A percentile compares a stretch with the other conserved stretches of the same genome.
phyloP scores from a whole-genome alignment of 2,113 vertebrate species.

The Synchiropus splendidus region DNA sequence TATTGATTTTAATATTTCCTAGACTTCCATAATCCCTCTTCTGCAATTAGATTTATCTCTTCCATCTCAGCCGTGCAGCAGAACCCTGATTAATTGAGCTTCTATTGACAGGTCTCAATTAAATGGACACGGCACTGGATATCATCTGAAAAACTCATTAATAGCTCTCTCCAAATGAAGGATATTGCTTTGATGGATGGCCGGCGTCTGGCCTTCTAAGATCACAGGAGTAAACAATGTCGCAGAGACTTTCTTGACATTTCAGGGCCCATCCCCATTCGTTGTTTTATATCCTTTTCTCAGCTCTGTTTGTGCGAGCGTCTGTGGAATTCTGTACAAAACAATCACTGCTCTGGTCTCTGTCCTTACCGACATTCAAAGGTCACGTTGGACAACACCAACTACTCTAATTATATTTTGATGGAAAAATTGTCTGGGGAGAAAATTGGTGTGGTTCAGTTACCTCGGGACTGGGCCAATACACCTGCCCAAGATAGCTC shows the following conservation, averaged over 20 bases:
- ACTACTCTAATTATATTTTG: slow-evolving; percentile 39
- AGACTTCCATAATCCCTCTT: slow-evolving; percentile 43
- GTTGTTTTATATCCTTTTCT: slow-evolving; percentile 7
- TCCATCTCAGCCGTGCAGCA: slow-evolving; percentile 19
- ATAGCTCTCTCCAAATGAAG: slow-evolving; percentile 9
- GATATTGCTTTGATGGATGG: slow-evolving; percentile 24
- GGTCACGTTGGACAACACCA: slow-evolving; percentile 31
- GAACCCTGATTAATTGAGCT: slow-evolving; percentile 31
- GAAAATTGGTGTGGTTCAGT: neutral
- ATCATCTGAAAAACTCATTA: slow-evolving; percentile 27
- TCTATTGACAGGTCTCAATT: slow-evolving; percentile 42
- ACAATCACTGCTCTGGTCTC: slow-evolving; percentile 11
- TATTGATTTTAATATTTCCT: slow-evolving; percentile 54
- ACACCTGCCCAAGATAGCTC: neutral
- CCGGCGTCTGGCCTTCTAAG: slow-evolving; percentile 22
- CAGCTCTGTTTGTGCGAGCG: slow-evolving; percentile 5
- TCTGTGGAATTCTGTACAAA: slow-evolving; percentile 17
- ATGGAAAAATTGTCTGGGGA: slow-evolving; percentile 12
- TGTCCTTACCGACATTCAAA: slow-evolving; percentile 36
- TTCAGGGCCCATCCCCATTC: slow-evolving; percentile 17
- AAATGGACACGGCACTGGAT: slow-evolving; percentile 22
- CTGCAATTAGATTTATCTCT: slow-evolving; percentile 40
- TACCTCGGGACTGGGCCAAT: too few relatives aligned
- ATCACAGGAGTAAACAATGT: slow-evolving; percentile 30
- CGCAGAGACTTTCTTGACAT: slow-evolving; percentile 23